These are phyloP conservation scores for Tanaodytes sp. DNA, from an alignment of 2,888 invertebrate species.

Conservation along the genomic window DNA sequence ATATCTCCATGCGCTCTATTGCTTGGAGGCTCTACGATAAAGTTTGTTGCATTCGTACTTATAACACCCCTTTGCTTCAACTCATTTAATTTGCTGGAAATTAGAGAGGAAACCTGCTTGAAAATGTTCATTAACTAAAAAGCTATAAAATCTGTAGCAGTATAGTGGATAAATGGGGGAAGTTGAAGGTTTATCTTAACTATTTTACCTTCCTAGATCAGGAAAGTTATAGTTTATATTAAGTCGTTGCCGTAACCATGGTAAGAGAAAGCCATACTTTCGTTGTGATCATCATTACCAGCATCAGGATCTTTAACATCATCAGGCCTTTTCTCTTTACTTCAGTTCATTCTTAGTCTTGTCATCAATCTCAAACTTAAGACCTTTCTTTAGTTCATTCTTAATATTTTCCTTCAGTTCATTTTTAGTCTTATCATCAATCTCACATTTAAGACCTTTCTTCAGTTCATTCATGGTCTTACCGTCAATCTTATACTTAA, in stretches of 20 bases:
- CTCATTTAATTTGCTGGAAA: slow-evolving; percentile 26
- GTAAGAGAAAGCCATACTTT: slow-evolving; percentile 23
- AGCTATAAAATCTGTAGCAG: slow-evolving; percentile 25
- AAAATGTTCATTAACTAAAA: slow-evolving; percentile 30
- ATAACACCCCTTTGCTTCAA: slow-evolving; percentile 27
- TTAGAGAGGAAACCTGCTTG: slow-evolving; percentile 26
- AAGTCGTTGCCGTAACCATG: slow-evolving; percentile 26
- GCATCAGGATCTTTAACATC: slow-evolving; percentile 15
- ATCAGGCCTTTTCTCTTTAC: too few relatives aligned
- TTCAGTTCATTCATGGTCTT: too few relatives aligned
- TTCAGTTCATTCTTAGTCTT: too few relatives aligned
- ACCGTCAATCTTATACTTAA: too few relatives aligned
- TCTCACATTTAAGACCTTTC: too few relatives aligned
- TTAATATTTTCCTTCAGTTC: too few relatives aligned
- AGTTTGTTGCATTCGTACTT: slow-evolving; percentile 19
- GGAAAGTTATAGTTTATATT: slow-evolving; percentile 19
- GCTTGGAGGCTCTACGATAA: slow-evolving; percentile 20
- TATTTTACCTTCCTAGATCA: slow-evolving; percentile 14
- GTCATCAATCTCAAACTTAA: too few relatives aligned
- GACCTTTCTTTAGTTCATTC: too few relatives aligned
- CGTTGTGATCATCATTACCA: slow-evolving; percentile 16
- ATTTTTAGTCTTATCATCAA: too few relatives aligned
- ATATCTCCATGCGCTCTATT: slow-evolving; percentile 18
- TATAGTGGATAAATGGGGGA: slow-evolving; percentile 27
- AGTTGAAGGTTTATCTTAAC: slow-evolving; percentile 28